phyloP scores from a whole-genome alignment of 2,113 vertebrate species.

The Felis chaus region DNA sequence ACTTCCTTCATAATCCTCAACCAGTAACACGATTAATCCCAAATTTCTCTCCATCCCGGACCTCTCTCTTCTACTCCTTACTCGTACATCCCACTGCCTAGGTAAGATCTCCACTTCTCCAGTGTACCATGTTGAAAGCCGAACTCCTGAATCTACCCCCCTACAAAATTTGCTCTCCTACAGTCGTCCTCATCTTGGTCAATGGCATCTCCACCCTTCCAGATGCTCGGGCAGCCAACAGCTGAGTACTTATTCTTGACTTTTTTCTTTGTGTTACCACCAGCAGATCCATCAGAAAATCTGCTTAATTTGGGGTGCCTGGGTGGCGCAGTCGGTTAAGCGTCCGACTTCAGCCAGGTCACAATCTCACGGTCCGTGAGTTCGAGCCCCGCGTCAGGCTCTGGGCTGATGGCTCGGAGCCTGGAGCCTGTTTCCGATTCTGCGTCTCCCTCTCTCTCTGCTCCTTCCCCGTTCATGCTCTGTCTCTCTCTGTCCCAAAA shows the following conservation, averaged over 20 bases:
- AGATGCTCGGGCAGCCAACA: neutral
- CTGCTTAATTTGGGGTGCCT: neutral
- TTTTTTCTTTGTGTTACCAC: neutral
- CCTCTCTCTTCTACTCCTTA: neutral
- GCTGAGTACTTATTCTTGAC: neutral
- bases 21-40: neutral
- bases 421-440: no score
- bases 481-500: no score
- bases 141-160: neutral
- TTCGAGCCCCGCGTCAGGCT: no score
- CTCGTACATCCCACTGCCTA: neutral
- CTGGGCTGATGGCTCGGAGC: no score
- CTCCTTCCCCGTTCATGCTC: no score
- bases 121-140: neutral
- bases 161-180: neutral
- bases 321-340: no score
- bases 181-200: neutral
- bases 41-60: neutral
- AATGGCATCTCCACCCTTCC: neutral
- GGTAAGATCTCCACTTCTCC: neutral
- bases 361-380: no score
- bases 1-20: neutral
- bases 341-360: no score
- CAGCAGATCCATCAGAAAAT: neutral
- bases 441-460: no score